Conservation (phyloP, 2,888 invertebrate genomes). For the Tenodera sinensis region DNA sequence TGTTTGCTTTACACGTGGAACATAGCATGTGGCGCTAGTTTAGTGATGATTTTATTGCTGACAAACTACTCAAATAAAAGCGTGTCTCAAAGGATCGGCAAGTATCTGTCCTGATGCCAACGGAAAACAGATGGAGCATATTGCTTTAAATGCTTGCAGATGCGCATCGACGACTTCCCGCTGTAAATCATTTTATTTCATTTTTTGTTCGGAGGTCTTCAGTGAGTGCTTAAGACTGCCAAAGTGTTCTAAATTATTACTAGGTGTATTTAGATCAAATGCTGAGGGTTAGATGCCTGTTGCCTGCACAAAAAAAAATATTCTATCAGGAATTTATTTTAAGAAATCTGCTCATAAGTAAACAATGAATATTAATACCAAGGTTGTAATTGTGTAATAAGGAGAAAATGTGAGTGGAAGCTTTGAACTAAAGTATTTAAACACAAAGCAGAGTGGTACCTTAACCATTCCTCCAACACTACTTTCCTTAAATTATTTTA, state of each 20-base stretch:
- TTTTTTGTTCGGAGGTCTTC: neutral
- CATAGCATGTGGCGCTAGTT: neutral
- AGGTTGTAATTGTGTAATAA: no score
- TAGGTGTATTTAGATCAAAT: neutral
- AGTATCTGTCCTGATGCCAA: neutral
- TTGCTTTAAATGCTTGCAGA: neutral
- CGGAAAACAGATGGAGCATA: neutral
- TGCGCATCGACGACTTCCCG: neutral
- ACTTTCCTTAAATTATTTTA: no score
- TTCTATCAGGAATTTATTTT: no score
- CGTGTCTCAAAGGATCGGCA: neutral
- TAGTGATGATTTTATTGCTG: neutral
- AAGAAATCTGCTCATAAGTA: no score
- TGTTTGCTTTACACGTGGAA: neutral
- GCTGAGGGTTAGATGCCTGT: neutral
- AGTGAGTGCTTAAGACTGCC: neutral
- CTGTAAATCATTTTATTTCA: neutral
- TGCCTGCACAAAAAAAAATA: no score
- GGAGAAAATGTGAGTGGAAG: no score
- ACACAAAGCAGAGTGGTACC: no score
- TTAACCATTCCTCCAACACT: no score
- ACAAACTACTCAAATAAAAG: neutral
- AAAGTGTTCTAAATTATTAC: neutral
- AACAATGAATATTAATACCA: no score
- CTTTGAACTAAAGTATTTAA: no score